A percentile compares a stretch with the other conserved stretches of the same genome.
phyloP scores from a whole-genome alignment of 64 coral and sea anemone species.

The Dendronephthya gigantea region DNA sequence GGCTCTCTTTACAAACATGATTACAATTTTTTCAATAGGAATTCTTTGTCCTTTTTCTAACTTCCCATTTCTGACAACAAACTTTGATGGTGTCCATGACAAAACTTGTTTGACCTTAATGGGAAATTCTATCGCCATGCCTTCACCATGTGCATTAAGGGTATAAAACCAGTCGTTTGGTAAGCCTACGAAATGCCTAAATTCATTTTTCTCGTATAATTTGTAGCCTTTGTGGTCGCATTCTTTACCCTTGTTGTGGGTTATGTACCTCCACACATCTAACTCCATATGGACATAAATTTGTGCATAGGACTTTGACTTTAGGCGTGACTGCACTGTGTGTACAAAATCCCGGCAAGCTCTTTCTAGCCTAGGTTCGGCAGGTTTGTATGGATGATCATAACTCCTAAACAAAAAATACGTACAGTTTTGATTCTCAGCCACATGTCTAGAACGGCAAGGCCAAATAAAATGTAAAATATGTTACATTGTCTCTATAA shows the following conservation, averaged over 20 bases:
- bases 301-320: neutral
- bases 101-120: conserved; percentile 13
- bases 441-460: neutral
- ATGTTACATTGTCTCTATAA: neutral
- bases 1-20: conserved; percentile 9
- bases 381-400: neutral
- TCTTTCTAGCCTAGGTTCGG: neutral
- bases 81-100: conserved; percentile 1
- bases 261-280: conserved; percentile 30
- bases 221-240: conserved; percentile 23
- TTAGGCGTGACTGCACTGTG: neutral
- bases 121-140: conserved; percentile 18
- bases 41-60: neutral
- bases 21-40: conserved; percentile 10
- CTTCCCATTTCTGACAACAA: neutral
- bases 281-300: neutral
- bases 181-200: conserved; percentile 12
- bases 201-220: conserved; percentile 16
- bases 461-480: neutral
- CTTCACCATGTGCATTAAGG: neutral
- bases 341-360: neutral
- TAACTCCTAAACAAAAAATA: neutral
- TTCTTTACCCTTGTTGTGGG: neutral
- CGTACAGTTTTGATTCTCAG: neutral
- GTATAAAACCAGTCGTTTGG: conserved; percentile 23